Conservation (phyloP, 2,113 vertebrate genomes). For the Nipponia nippon region DNA sequence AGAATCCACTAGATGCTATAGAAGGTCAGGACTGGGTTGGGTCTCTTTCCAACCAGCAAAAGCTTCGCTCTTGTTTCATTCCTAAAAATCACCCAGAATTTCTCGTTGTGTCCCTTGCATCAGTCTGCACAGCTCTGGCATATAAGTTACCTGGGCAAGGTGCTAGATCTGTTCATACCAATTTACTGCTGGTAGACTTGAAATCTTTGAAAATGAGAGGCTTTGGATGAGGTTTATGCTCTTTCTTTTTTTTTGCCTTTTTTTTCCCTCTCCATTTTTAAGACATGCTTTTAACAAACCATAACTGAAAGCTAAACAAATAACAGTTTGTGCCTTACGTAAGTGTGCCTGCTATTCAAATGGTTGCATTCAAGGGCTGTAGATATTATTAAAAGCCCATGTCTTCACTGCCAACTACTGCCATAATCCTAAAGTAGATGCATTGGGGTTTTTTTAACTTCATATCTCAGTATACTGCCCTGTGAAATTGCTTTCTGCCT, state of each 20-base stretch:
- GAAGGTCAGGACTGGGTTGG: not conserved
- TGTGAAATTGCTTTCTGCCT: not conserved
- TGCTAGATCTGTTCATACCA: not conserved
- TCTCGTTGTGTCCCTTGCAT: not conserved
- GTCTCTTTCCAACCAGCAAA: not conserved
- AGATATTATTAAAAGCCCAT: not conserved
- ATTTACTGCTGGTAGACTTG: not conserved
- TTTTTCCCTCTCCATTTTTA: not conserved
- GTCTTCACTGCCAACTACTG: not conserved
- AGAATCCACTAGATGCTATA: not conserved
- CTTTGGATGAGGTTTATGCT: not conserved
- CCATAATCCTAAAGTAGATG: not conserved
- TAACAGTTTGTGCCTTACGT: not conserved
- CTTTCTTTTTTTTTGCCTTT: fast-evolving
- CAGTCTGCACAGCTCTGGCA: not conserved
- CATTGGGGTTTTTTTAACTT: not conserved
- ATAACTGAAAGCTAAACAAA: not conserved
- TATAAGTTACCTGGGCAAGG: not conserved
- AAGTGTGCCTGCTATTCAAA: not conserved
- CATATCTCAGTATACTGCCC: not conserved
- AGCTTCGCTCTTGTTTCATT: not conserved
- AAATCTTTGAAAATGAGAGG: not conserved
- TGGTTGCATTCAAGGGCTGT: not conserved
- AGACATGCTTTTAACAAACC: not conserved
- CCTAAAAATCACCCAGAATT: not conserved